Evolutionary conservation across 2,797 vertebrate species (phyloP), one percentile per base, ranked within the genome.

Genomic region (Hylomyscus alleni): DNA sequence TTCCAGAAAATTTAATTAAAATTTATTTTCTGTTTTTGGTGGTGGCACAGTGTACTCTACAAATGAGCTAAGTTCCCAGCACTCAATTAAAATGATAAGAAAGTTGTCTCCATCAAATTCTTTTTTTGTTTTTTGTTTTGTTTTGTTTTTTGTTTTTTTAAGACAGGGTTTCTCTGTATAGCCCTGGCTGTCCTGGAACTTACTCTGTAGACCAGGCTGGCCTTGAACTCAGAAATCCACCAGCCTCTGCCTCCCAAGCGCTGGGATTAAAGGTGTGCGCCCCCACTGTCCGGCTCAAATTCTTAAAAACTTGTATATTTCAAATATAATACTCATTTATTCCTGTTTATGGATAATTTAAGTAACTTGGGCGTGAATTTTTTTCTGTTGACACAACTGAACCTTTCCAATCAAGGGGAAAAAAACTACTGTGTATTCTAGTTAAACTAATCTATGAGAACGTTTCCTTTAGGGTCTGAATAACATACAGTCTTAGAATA

Each of bases 41-140:
- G 56, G 56, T 12, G 58, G 26, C 17, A 29, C 15, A 69, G 3
- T n/a, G 20, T 37, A 69, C 6, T 67, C 31, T 52, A 69, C 65
- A 67, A 87, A 11, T 17, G 50, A 72, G n/a, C 65, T 87, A 87
- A 72, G 29, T 56, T 8, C 15, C 50, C 24, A 87, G 85, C 4
- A 26, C 82, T 65, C n/a, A n/a, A n/a, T n/a, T 72, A 93, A 95
- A 93, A 90, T 82, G 67, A 87, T 4, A 95, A 94, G 85, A 95
- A 26, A 47, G 4, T 6, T 87, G 11, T 47, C 34, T 69, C n/a
- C 19, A 58, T 78, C 54, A 92, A 95, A 60, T 54, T 90, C 31
- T 82, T 80, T 44, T 44, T 44, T 44, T 3, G 3, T 44, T 44
- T 44, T 44, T 44, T 44, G 3, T 44, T 44, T 44, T 44, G 3